Conservation (phyloP, 2,113 vertebrate genomes). For the Piprites chloris region DNA sequence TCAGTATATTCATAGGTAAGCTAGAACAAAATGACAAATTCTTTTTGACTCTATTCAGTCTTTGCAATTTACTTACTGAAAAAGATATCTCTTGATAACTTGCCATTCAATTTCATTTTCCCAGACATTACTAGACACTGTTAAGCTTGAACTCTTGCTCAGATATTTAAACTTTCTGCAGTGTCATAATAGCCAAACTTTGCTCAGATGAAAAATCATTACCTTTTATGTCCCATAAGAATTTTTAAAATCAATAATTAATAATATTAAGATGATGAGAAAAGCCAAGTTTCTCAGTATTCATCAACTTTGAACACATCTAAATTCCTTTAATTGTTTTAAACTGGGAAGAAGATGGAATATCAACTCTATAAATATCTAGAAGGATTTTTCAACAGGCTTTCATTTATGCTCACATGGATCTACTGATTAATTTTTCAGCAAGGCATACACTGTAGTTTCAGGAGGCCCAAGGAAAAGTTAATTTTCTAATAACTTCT, state of each 20-base stretch:
- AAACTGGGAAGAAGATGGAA: slow-evolving; percentile 4
- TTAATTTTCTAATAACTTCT: neutral
- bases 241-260: slow-evolving; percentile 9
- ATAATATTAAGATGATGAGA: neutral
- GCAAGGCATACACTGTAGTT: neutral
- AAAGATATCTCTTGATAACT: neutral
- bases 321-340: neutral
- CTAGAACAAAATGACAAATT: neutral
- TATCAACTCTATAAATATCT: neutral
- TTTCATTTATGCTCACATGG: neutral
- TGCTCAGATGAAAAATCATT: neutral
- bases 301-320: slow-evolving; percentile 5
- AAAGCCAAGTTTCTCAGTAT: neutral
- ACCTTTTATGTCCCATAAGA: neutral
- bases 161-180: neutral
- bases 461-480: neutral
- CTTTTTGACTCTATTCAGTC: neutral
- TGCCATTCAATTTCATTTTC: neutral
- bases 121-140: neutral
- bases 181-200: neutral
- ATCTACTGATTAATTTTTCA: slow-evolving; percentile 10
- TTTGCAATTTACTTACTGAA: neutral
- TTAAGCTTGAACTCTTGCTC: slow-evolving; percentile 10
- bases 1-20: neutral
- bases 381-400: neutral